Base-by-base conservation (phyloP, 2,888 invertebrate genomes). In the Himalopsyche japonica region DNA sequence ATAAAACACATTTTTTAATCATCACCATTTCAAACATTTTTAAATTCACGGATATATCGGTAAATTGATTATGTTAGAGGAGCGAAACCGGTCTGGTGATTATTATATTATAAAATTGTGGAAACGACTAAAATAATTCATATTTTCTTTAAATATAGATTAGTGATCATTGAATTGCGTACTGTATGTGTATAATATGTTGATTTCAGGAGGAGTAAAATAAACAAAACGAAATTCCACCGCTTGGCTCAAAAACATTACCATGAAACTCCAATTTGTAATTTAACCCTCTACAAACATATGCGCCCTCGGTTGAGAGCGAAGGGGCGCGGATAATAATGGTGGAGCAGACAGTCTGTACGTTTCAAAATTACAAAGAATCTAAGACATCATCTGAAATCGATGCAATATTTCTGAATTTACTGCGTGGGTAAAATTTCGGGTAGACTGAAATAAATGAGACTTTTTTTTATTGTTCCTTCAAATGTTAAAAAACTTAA, bases 231-330 rank as follows among this genome's bases (percentile, higher is more conserved):
- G 10, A 79, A 48, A 80, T 49, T 49, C 49, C 80, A 18, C 37
- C 32, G 57, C 32, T 80, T 57, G 32, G 80, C 47, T 57, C 48
- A 32, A 80, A 49, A 80, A 30, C 49, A 76, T 80, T 76, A 78
- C 76, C 76, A 32, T 48, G 80, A 70, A 76, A 49, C 81, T 70
- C 64, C 80, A 76, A 83, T 83, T 83, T 83, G 83, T 83, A 83
- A 81, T 80, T 49, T 81, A 77, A 81, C 83, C 83, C 80, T 80
- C 77, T 20, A 64, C 81, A 83, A 81, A 81, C 83, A 81, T 37
- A 64, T 80, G 80, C 76, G 37, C 83, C 79, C 43, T 70, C 70
- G 20, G 70, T 30, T 15, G 70, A 70, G 24, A 70, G 70, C 70
- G 70, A 70, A 64, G 70, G 70, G 70, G 27, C 30, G 70, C 30